Conservation (phyloP, 2,888 invertebrate genomes). For the Mellilla xanthometata region DNA sequence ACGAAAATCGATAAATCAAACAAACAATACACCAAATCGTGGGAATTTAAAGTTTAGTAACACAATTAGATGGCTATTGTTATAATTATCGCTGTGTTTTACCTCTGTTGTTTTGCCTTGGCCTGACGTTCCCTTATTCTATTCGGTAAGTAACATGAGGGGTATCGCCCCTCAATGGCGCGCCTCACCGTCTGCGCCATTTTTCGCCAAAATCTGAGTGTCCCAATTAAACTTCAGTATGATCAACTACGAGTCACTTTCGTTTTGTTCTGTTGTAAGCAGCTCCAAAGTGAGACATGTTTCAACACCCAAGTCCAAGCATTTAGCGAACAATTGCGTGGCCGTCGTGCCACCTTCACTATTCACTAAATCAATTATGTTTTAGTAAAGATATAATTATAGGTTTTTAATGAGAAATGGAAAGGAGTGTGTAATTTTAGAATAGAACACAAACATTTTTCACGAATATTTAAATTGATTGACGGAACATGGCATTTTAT, state of each 20-base stretch:
- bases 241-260: slow-evolving; percentile 72
- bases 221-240: slow-evolving; percentile 51
- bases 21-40: slow-evolving; percentile 1
- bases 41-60: neutral
- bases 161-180: slow-evolving; percentile 88
- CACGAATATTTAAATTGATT: slow-evolving; percentile 1
- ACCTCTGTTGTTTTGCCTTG: slow-evolving; percentile 84
- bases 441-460: neutral
- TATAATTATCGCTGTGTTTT: slow-evolving; percentile 36
- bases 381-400: neutral
- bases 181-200: slow-evolving; percentile 89
- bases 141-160: slow-evolving; percentile 88
- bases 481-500: neutral
- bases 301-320: slow-evolving; percentile 54
- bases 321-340: slow-evolving; percentile 37
- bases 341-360: slow-evolving; percentile 34
- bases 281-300: slow-evolving; percentile 72
- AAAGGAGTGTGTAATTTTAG: neutral
- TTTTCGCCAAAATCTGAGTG: slow-evolving; percentile 47
- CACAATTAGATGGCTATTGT: slow-evolving; percentile 12
- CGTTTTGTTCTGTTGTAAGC: slow-evolving; percentile 78
- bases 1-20: slow-evolving; percentile 6
- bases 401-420: too few species aligned
- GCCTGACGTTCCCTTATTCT: slow-evolving; percentile 89
- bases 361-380: slow-evolving; percentile 29